phyloP scores from a whole-genome alignment of 30 jellyfish, hydroid and myxozoan species.

The Chironex yamaguchii region DNA sequence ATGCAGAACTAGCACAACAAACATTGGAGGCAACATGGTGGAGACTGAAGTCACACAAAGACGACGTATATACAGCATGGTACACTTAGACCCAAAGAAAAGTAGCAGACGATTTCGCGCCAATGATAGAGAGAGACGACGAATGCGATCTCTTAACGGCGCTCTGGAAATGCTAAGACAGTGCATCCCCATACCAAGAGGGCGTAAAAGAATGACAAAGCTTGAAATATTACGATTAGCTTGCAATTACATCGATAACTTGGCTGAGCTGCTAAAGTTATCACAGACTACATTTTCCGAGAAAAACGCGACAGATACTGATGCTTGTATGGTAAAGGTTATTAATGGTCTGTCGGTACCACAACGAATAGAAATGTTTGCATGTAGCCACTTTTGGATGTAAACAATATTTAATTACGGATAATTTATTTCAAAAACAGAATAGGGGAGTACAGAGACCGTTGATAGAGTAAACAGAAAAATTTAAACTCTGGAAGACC shows the following conservation, averaged over 20 bases:
- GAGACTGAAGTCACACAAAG: too few relatives aligned
- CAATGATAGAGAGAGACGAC: constrained; percentile 89
- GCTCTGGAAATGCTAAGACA: constrained; percentile 88
- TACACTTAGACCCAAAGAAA: constrained; percentile 86
- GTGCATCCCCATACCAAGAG: constrained; percentile 79
- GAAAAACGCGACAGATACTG: not conserved
- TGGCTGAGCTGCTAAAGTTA: constrained; percentile 73
- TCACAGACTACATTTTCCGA: constrained; percentile 19
- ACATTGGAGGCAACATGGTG: too few relatives aligned
- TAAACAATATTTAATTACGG: too few relatives aligned
- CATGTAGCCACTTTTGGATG: not conserved
- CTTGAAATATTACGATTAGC: constrained; percentile 79
- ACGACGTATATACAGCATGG: constrained; percentile 84
- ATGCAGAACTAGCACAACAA: too few relatives aligned
- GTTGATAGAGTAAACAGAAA: too few relatives aligned
- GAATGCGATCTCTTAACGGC: constrained; percentile 92
- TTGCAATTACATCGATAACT: constrained; percentile 75
- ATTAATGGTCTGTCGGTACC: constrained; percentile 71
- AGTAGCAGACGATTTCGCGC: constrained; percentile 97
- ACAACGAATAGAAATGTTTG: constrained; percentile 49
- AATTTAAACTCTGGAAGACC: too few relatives aligned
- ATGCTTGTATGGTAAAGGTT: constrained; percentile 8
- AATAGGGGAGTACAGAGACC: too few relatives aligned
- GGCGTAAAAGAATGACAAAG: constrained; percentile 82
- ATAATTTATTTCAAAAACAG: too few relatives aligned